A percentile compares a stretch with the other conserved stretches of the same genome.
Conservation (phyloP, 2,888 invertebrate genomes). For the Hemicrepidius hirtus region DNA sequence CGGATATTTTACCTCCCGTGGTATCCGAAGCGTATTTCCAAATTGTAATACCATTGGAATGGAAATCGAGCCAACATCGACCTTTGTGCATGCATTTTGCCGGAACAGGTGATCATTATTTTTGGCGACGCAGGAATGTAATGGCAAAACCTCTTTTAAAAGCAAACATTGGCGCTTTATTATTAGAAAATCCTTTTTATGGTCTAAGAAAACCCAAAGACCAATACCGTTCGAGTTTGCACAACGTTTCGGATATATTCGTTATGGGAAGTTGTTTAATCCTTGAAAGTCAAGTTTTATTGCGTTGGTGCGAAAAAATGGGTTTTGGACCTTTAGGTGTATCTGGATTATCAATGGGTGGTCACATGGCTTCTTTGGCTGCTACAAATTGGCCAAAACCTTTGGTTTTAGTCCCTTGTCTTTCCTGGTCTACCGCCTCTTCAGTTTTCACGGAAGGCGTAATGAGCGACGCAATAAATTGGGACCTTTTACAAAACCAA, state of each 20-base stretch:
- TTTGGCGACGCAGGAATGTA: conserved; percentile 91
- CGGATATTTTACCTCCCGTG: conserved; percentile 90
- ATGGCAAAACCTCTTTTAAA: conserved; percentile 94
- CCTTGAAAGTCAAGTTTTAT: conserved; percentile 91
- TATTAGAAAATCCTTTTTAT: conserved; percentile 98
- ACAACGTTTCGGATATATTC: conserved; percentile 97
- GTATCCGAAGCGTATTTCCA: conserved; percentile 90
- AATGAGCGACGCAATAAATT: conserved; percentile 95
- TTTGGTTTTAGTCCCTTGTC: conserved; percentile 93
- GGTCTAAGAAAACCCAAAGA: conserved; percentile 90
- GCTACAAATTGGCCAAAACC: conserved; percentile 98
- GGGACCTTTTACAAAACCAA: conserved; percentile 92
- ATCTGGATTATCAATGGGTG: conserved; percentile 98
- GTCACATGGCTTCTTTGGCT: conserved; percentile 98
- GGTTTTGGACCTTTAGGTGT: conserved; percentile 95
- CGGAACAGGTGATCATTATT: conserved; percentile 98
- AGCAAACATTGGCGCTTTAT: conserved; percentile 94
- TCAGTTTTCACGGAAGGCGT: conserved; percentile 97
- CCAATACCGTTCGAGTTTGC: conserved; percentile 91
- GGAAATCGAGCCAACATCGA: conserved; percentile 81
- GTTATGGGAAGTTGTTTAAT: conserved; percentile 99
- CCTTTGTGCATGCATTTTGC: conserved; percentile 96
- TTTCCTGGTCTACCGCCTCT: conserved; percentile 98
- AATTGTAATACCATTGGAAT: conserved; percentile 86
- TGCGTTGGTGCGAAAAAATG: conserved; percentile 94